Conservation (phyloP, 2,888 invertebrate genomes). For the Dynastes tityus region DNA sequence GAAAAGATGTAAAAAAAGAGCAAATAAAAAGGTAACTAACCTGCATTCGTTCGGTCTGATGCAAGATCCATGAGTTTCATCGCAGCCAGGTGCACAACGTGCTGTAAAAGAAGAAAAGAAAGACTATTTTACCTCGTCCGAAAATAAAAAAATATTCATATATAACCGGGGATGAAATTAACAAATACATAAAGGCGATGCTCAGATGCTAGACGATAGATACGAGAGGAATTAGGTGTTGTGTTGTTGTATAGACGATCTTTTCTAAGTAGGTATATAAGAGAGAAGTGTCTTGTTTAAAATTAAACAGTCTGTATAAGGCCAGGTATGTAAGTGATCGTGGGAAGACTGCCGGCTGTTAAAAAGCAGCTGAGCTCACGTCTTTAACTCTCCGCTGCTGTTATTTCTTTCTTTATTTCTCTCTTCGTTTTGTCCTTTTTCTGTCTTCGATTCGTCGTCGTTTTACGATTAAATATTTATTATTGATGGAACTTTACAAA, state of each 20-base stretch:
- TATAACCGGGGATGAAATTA: not conserved
- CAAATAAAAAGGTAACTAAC: conserved; percentile 78
- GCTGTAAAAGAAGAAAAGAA: conserved; percentile 78
- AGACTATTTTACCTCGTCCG: conserved; percentile 55
- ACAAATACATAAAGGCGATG: not conserved
- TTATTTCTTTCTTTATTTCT: conserved; percentile 59
- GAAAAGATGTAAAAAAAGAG: conserved; percentile 10
- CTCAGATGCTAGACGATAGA: no score
- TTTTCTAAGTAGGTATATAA: conserved; percentile 13
- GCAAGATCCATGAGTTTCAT: conserved; percentile 92
- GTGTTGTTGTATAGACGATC: conserved; percentile 6
- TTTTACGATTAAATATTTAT: conserved; percentile 65
- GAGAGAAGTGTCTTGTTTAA: conserved; percentile 20
- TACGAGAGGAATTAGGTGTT: no score
- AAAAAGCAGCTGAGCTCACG: conserved; percentile 69
- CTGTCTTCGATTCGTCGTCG: conserved; percentile 54
- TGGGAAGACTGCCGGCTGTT: conserved; percentile 69
- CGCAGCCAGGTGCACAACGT: conserved; percentile 94
- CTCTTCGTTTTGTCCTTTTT: conserved; percentile 26
- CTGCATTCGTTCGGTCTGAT: conserved; percentile 94
- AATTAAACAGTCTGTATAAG: conserved; percentile 66
- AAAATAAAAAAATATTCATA: conserved; percentile 64
- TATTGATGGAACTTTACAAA: not conserved
- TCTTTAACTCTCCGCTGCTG: conserved; percentile 68
- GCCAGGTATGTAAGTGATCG: conserved; percentile 69